Base-by-base conservation (phyloP, 2,113 vertebrate species). In the Colistium nudipinnis region DNA sequence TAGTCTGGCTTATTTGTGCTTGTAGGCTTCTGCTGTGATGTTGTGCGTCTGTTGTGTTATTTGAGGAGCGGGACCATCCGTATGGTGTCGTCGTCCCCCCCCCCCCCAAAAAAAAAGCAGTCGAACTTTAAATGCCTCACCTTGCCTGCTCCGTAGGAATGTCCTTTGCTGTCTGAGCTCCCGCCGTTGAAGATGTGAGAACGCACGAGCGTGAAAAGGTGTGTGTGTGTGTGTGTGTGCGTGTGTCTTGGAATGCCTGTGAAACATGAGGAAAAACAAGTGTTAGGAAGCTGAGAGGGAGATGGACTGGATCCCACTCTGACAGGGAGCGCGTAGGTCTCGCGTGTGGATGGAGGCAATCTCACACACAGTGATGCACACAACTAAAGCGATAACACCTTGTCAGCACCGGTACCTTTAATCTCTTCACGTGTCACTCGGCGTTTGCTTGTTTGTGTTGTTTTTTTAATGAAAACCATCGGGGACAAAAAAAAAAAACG, bases 241-340 rank as follows among this genome's bases (percentile, higher is more conserved):
- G 19, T 56, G 20, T 73, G 22, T 39, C 14, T 36, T 22, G 14
- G 10, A 22, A 55, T 78, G 65, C 43, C 56, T 35, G 24, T 62
- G 43, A 76, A 76, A 80, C 55, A 57, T 30, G 43, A 81, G 74
- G 71, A 68, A 70, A 76, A 70, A 76, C 62, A 78, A 70, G 79
- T 51, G 36, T 33, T 66, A 8, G 6, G 24, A 31, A 74, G 67
- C 35, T 30, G 24, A 62, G 28, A 14, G 39, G 11, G n/a, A 43
- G 39, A 49, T 51, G 56, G 64, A 70, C 45, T 52, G 48, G 60
- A 69, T 65, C 60, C 38, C 54, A 49, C 48, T 55, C 10, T 25
- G 70, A 74, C 52, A 49, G 39, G 36, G 55, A 74, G 30, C 19
- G n/a, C 30, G 49, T 11, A 17, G 19, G 14, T 55, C 45, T 77